Base-by-base conservation (phyloP, 2,888 invertebrate genomes). In the Caenorhabditis angaria region DNA sequence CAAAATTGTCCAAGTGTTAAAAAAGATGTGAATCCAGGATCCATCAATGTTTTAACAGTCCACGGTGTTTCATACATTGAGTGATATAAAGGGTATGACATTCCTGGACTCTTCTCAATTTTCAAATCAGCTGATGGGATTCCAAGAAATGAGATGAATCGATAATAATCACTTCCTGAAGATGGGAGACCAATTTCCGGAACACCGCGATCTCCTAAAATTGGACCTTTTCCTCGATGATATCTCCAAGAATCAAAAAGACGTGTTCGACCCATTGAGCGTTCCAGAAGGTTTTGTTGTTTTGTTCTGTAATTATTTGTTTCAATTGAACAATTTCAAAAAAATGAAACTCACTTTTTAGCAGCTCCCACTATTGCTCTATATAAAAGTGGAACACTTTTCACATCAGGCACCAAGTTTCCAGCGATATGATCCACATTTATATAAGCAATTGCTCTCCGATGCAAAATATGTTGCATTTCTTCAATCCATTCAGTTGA, bases 401-500 rank as follows among this genome's bases (percentile, higher is more conserved):
- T 75, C 28, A 76, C 68, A 63, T 76, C 70, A n/a, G 78, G 61
- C 0, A 75, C 70, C 10, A 62, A 61, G 54, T 71, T 76, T 12
- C 81, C 79, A 2, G 80, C 77, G 24, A 81, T 77, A 69, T 81
- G 78, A 53, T 82, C 82, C 0, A 81, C 72, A 27, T 82, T 82
- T 32, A 82, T 67, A 65, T 80, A 74, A 22, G 82, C 80, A 1
- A 82, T 76, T 12, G 80, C 82, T 12, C 78, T 60, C 29, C 47
- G 25, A 8, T 51, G 55, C 18, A 74, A 53, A 10, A 70, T 48
- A 25, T 58, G 47, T 50, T 70, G 63, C 66, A 74, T 64, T 50
- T 87, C 87, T 84, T 90, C 89, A 6, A 89, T 87, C 88, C 89
- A 90, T 82, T 90, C 90, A 0, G 88, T 88, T 2, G 90, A 89